Percentiles rank a stretch among this genome's conserved stretches.
Evolutionary conservation across 2,113 vertebrate species (phyloP).

Genomic region (Delphinapterus leucas): DNA sequence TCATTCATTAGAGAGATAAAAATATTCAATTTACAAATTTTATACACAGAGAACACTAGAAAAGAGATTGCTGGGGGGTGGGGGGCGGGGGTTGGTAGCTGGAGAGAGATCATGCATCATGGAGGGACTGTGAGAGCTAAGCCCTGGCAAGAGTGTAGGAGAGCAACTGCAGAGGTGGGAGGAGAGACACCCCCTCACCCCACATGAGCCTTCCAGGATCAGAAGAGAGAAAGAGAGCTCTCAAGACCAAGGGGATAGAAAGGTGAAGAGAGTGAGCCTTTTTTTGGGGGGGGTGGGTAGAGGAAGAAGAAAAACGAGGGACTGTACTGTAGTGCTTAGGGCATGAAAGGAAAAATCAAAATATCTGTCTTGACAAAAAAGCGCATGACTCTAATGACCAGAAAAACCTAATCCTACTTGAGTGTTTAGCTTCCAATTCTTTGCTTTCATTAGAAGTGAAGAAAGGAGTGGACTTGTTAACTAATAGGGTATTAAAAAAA

Average conservation of each 20-base stretch:
- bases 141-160: background rate
- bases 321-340: background rate
- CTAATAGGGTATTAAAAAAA: background rate
- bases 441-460: background rate
- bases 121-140: background rate
- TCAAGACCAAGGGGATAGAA: background rate
- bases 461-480: background rate
- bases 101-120: background rate
- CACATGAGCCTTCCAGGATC: background rate
- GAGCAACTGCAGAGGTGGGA: background rate
- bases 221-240: background rate
- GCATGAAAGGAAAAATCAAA: background rate
- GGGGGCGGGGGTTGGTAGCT: background rate
- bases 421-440: background rate
- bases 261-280: background rate
- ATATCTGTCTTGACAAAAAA: background rate
- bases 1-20: background rate
- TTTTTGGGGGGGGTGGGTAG: rapidly evolving
- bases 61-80: background rate
- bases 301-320: background rate
- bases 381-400: background rate
- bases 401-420: background rate
- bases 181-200: background rate
- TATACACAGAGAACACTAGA: background rate
- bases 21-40: background rate